Conservation (phyloP, 1,140 invertebrate genomes). For the Caenorhabditis tropicalis region DNA sequence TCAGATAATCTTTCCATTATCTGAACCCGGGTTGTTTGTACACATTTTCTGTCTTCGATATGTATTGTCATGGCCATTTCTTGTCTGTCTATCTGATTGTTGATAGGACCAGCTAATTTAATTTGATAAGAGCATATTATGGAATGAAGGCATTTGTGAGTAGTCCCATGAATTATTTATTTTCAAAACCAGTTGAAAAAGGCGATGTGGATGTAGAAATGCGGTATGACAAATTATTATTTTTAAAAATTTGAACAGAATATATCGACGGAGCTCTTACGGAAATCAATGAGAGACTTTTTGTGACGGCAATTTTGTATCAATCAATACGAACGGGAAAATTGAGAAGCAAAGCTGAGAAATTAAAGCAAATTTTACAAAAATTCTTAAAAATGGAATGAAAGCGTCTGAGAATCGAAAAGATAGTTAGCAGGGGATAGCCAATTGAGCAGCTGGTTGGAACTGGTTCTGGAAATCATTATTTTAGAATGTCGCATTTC, state of each 20-base stretch:
- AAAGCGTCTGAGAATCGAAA: not conserved
- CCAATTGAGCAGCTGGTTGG: no score
- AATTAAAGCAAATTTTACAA: no score
- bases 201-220: not conserved
- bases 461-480: not conserved
- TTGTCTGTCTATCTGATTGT: conserved; percentile 20
- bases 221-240: not conserved
- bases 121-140: not conserved
- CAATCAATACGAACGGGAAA: no score
- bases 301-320: no score
- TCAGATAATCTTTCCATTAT: not conserved
- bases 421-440: not conserved
- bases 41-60: not conserved
- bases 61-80: conserved; percentile 25
- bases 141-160: conserved; percentile 31
- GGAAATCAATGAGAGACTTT: no score
- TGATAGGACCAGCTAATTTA: not conserved
- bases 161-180: not conserved
- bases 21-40: conserved; percentile 6
- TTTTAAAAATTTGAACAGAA: no score
- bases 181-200: no score
- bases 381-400: not conserved
- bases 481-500: no score
- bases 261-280: no score
- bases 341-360: no score